phyloP scores from a whole-genome alignment of 1,140 invertebrate species.

The Armadillidium nasatum region DNA sequence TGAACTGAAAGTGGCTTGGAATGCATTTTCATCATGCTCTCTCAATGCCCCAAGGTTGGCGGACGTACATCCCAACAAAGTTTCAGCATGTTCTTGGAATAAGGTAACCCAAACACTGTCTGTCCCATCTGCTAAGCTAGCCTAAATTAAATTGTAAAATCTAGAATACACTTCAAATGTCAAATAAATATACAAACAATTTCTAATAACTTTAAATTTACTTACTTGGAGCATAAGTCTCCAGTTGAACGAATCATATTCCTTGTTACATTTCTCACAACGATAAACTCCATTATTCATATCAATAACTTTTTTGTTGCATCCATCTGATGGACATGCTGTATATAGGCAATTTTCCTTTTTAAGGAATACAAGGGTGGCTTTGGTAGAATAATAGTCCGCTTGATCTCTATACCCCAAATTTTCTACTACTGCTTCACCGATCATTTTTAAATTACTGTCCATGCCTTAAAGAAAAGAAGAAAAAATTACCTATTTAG shows the following conservation, averaged over 20 bases:
- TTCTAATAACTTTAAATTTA: too few species aligned
- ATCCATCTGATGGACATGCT: conserved; percentile 76
- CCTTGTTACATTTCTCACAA: conserved; percentile 89
- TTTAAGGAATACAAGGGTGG: conserved; percentile 62
- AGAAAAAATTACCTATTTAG: background rate
- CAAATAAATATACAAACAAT: conserved; percentile 3
- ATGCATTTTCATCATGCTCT: conserved; percentile 50
- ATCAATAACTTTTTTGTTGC: conserved; percentile 91
- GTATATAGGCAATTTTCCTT: conserved; percentile 81
- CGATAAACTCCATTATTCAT: conserved; percentile 78
- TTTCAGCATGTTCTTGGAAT: conserved; percentile 80
- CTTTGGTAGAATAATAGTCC: conserved; percentile 71
- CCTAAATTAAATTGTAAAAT: conserved; percentile 2
- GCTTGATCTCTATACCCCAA: conserved; percentile 65
- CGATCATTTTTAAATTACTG: conserved; percentile 61
- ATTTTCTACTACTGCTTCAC: conserved; percentile 63
- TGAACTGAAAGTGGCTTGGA: conserved; percentile 62
- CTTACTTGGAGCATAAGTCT: conserved; percentile 71
- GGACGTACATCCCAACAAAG: conserved; percentile 67
- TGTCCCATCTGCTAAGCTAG: conserved; percentile 67
- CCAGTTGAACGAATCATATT: conserved; percentile 80
- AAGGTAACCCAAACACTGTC: conserved; percentile 79
- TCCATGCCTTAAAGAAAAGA: conserved; percentile 37
- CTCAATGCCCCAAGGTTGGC: conserved; percentile 62
- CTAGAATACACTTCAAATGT: conserved; percentile 1